These are phyloP conservation scores for Meiosimyza decipiens DNA, from an alignment of 2,888 invertebrate species.

Conservation along the genomic window DNA sequence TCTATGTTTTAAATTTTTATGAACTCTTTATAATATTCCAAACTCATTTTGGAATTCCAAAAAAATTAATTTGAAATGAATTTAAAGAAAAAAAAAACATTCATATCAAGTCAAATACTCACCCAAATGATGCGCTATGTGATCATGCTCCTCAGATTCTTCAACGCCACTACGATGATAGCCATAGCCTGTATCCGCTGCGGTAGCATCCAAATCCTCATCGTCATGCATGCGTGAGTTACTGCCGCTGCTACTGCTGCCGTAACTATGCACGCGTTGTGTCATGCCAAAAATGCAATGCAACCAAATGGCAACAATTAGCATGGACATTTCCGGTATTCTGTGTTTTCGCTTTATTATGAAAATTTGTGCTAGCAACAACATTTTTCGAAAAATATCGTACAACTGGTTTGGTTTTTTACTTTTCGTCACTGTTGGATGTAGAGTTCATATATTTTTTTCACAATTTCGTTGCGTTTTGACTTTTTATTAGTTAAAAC, in stretches of 20 bases:
- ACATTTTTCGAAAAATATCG: background rate
- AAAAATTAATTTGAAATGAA: too few species aligned
- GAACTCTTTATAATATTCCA: too few species aligned
- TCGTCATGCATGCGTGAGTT: slow-evolving; percentile 18
- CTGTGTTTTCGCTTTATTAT: slow-evolving; percentile 60
- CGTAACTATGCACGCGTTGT: background rate
- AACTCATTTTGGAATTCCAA: too few species aligned
- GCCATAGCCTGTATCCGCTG: slow-evolving; percentile 39
- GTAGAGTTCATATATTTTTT: too few species aligned
- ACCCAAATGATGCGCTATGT: slow-evolving; percentile 62
- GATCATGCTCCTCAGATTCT: slow-evolving; percentile 60
- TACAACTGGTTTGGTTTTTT: background rate
- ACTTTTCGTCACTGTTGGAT: too few species aligned
- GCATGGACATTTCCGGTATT: slow-evolving; percentile 63
- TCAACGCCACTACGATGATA: slow-evolving; percentile 55
- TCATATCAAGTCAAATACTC: slow-evolving; percentile 48
- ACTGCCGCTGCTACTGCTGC: slow-evolving; percentile 2
- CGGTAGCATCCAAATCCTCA: slow-evolving; percentile 40
- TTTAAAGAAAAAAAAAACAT: too few species aligned
- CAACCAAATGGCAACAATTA: slow-evolving; percentile 62
- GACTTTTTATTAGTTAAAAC: too few species aligned
- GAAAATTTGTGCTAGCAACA: slow-evolving; percentile 13
- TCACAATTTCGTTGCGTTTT: too few species aligned
- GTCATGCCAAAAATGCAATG: slow-evolving; percentile 40
- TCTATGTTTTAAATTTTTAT: too few species aligned